These are phyloP conservation scores for Girardinichthys multiradiatus DNA, from an alignment of 2,113 vertebrate species.

Conservation along the genomic window DNA sequence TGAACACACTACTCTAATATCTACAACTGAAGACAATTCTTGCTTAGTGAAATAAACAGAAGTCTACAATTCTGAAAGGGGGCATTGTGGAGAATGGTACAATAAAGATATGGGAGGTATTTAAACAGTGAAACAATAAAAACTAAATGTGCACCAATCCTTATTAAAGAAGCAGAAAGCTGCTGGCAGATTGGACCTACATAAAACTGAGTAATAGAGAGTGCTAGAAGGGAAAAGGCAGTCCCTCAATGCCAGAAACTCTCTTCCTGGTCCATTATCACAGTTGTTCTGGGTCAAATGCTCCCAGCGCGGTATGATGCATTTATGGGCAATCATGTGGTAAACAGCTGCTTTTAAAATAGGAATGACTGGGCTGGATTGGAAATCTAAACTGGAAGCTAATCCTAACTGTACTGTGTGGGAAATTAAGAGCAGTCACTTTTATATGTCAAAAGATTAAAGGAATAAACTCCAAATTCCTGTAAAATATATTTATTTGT, in stretches of 20 bases:
- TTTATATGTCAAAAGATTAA: background rate
- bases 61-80: background rate
- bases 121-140: background rate
- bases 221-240: background rate
- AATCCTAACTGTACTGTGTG: too few relatives aligned
- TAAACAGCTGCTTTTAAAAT: slow-evolving; percentile 56
- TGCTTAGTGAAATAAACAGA: background rate
- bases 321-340: slow-evolving; percentile 48
- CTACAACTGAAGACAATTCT: background rate
- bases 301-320: background rate
- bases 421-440: too few relatives aligned
- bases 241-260: slow-evolving; percentile 6
- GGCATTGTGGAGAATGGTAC: background rate
- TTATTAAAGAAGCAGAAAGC: background rate
- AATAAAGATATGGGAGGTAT: background rate
- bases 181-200: background rate
- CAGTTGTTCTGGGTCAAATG: background rate
- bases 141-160: background rate
- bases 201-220: background rate
- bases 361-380: background rate
- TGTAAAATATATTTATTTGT: too few relatives aligned
- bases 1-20: background rate
- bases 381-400: too few relatives aligned
- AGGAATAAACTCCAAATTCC: too few relatives aligned
- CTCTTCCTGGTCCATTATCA: slow-evolving; percentile 29